These are phyloP conservation scores for Zootoca vivipara DNA, from an alignment of 2,113 vertebrate species.

Conservation along the genomic window DNA sequence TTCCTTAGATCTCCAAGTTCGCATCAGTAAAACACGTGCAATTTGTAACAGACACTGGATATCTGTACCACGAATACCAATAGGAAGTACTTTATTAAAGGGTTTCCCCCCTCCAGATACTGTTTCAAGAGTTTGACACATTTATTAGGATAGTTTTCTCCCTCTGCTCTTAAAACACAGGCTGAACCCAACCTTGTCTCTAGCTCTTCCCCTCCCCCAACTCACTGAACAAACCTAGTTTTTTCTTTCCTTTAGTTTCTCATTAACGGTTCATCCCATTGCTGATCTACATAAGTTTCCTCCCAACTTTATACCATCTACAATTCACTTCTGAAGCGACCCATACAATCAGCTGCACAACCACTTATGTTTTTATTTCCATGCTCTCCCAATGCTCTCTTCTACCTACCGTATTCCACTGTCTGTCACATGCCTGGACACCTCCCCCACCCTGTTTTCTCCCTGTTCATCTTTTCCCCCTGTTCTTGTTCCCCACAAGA, in stretches of 20 bases:
- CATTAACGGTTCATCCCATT: neutral
- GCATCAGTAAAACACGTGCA: constrained; percentile 8
- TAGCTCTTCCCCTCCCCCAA: neutral
- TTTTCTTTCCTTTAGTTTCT: neutral
- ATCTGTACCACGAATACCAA: neutral
- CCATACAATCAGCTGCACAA: neutral
- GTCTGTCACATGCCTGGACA: neutral
- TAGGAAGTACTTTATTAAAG: neutral
- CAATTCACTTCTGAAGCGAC: neutral
- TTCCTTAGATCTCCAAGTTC: constrained; percentile 16
- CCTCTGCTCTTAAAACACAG: neutral
- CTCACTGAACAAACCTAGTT: neutral
- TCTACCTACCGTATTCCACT: neutral
- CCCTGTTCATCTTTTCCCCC: neutral
- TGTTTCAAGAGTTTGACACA: neutral
- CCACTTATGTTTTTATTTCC: neutral
- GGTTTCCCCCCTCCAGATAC: too few relatives aligned
- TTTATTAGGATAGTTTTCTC: neutral
- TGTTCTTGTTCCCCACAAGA: neutral
- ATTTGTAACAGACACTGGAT: constrained; percentile 3
- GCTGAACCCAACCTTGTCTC: neutral
- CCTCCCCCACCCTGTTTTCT: neutral
- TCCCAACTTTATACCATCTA: neutral
- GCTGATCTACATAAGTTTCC: neutral
- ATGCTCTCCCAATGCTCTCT: neutral